phyloP scores from a whole-genome alignment of 2,113 vertebrate genomes.

The Lepus europaeus region DNA sequence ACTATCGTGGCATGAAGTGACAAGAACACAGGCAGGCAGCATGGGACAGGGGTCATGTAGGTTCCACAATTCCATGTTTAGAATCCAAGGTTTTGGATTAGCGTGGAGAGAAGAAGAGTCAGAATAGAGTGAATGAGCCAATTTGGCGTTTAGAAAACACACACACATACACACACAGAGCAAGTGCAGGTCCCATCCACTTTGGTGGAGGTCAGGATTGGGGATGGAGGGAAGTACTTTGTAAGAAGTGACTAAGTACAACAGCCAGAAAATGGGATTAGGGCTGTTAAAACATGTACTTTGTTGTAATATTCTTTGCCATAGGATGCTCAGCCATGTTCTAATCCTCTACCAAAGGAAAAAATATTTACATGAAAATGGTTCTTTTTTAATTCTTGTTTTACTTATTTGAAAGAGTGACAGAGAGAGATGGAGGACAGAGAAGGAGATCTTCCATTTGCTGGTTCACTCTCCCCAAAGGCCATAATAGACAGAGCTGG shows the following conservation, averaged over 20 bases:
- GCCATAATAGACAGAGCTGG: no score
- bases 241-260: not conserved
- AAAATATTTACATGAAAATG: slow-evolving; percentile 27
- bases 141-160: not conserved
- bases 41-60: not conserved
- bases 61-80: rapidly evolving
- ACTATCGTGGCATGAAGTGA: not conserved
- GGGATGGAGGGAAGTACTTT: no score
- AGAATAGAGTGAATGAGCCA: not conserved
- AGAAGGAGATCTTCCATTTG: no score
- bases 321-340: not conserved
- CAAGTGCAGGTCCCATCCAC: not conserved
- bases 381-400: not conserved
- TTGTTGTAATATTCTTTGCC: not conserved
- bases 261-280: not conserved
- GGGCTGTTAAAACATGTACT: not conserved
- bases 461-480: no score
- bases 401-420: no score
- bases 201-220: not conserved
- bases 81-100: not conserved
- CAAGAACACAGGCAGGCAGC: not conserved
- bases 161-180: not conserved
- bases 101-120: not conserved
- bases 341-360: not conserved
- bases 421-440: no score